Evolutionary conservation across 2,113 vertebrate genomes (phyloP).

Genomic region (Pelobates fuscus): DNA sequence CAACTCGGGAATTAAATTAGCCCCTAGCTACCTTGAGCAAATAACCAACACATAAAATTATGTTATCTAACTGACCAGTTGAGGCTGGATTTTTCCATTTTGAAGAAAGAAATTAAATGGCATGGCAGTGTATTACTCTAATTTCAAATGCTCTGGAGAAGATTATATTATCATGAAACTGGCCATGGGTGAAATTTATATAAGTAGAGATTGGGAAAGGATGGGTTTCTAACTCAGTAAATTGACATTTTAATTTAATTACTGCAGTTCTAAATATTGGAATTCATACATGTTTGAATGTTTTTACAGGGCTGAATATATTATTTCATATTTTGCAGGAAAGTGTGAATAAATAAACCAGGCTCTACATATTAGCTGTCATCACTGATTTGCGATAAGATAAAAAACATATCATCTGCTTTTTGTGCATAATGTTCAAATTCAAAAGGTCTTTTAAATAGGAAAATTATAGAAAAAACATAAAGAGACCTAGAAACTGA

Average conservation of each 20-base stretch:
- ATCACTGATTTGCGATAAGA: background rate
- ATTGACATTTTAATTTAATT: slow-evolving; percentile 77
- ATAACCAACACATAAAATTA: slow-evolving; percentile 68
- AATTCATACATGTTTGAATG: background rate
- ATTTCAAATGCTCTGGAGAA: slow-evolving; percentile 76
- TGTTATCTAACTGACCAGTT: slow-evolving; percentile 77
- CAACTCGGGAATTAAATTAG: slow-evolving; percentile 72
- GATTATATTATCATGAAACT: slow-evolving; percentile 81
- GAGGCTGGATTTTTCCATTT: slow-evolving; percentile 69
- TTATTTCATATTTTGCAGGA: background rate
- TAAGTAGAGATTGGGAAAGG: slow-evolving; percentile 73
- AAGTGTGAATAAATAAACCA: background rate
- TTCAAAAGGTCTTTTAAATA: too few species aligned
- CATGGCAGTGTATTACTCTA: slow-evolving; percentile 69
- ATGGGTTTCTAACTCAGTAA: slow-evolving; percentile 70
- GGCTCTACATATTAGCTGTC: background rate
- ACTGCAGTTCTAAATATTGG: slow-evolving; percentile 50
- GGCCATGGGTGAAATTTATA: slow-evolving; percentile 82
- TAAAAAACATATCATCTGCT: background rate
- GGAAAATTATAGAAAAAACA: too few species aligned
- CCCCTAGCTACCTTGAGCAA: slow-evolving; percentile 66
- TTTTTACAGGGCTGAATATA: slow-evolving; percentile 2
- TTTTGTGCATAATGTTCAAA: too few species aligned
- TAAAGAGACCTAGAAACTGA: too few species aligned
- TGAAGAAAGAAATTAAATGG: slow-evolving; percentile 77